Evolutionary conservation across 2,888 invertebrate species (phyloP).

Genomic region (Acheta domesticus): DNA sequence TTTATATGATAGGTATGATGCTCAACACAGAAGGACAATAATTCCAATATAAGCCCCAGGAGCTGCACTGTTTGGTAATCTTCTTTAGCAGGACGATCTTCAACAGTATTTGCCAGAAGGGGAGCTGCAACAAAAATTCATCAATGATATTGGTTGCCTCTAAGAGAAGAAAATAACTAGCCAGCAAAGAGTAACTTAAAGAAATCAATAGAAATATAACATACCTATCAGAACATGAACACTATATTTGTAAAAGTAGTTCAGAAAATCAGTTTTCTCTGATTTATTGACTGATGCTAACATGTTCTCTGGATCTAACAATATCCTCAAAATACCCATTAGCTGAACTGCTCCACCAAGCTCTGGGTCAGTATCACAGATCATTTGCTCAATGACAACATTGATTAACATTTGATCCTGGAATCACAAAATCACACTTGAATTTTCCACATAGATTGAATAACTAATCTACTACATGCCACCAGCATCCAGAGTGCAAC

Average conservation of each 20-base stretch:
- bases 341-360: conserved; percentile 96
- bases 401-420: conserved; percentile 92
- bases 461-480: background rate
- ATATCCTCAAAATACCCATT: conserved; percentile 86
- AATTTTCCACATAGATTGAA: background rate
- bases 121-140: conserved; percentile 61
- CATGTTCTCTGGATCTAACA: conserved; percentile 98
- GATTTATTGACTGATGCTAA: conserved; percentile 87
- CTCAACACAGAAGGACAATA: conserved; percentile 97
- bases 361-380: conserved; percentile 94
- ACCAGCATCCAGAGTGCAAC: background rate
- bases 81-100: conserved; percentile 85
- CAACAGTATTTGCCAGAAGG: conserved; percentile 86
- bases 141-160: background rate
- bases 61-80: conserved; percentile 97
- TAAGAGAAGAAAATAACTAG: background rate
- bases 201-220: background rate
- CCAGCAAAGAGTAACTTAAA: too few species aligned
- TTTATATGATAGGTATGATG: conserved; percentile 99
- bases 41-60: conserved; percentile 88
- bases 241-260: conserved; percentile 98
- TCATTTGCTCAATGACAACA: conserved; percentile 97
- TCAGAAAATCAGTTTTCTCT: conserved; percentile 96
- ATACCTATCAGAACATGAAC: conserved; percentile 89
- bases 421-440: conserved; percentile 41